Base-by-base conservation (phyloP, 1,140 invertebrate species). In the Kradibia gibbosae region DNA sequence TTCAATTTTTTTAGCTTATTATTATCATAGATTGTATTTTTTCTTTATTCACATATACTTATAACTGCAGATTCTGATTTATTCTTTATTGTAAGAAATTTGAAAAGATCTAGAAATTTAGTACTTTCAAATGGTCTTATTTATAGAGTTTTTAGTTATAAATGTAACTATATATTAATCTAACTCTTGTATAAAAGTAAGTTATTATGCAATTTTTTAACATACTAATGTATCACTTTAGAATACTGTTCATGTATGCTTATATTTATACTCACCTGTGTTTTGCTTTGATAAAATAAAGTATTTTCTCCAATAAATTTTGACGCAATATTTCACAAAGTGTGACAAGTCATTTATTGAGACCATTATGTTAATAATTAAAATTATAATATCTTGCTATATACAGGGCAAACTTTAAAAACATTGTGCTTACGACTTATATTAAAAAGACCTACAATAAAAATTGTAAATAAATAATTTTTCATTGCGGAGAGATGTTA, bases 241-340 rank as follows among this genome's bases (percentile, higher is more conserved):
- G 28, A 31, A 42, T 78, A 78, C 53, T 78, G 17, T 71, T 78
- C 67, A 71, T 78, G 50, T 71, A 78, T 55, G 50, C 65, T 55
- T 53, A 39, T 53, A 39, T 60, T 62, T 78, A 78, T 78, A 65
- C 55, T 67, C 28, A 57, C n/a, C 28, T 78, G 62, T 57, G 53
- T 78, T 67, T 67, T 67, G 39, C 31, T 76, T 62, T 60, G 31
- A 78, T 78, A 67, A 34, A 78, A 78, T 67, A 78, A 62, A 75
- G 73, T 75, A 77, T 77, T 77, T 77, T 65, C 53, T 50, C 15
- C 28, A 42, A 78, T 67, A 78, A 78, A 78, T 67, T 77, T 67
- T 36, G 13, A 75, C 22, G 36, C n/a, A 67, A 50, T 53, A 60
- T 42, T 34, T 39, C 13, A 60, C 50, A 36, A 76, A 67, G 39